Base-by-base conservation (phyloP, 2,888 invertebrate species). In the Unio pictorum region DNA sequence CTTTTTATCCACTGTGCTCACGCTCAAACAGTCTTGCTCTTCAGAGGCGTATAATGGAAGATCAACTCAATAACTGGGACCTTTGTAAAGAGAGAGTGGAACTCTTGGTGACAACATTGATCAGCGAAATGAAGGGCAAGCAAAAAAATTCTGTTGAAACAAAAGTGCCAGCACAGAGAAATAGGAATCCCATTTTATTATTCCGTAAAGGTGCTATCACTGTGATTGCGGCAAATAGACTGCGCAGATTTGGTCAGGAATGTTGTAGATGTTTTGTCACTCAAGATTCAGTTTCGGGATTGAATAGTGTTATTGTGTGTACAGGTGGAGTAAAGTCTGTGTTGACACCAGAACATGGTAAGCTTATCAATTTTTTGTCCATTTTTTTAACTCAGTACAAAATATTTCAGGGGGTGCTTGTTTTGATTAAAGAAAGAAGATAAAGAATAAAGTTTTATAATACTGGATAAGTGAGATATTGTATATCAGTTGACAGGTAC, bases 151-250 rank as follows among this genome's bases (percentile, higher is more conserved):
- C 70, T n/a, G 68, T 60, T 28, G 59, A 65, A 0, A 63, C 58
- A 18, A 66, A 73, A 55, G 59, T 3, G 15, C 11, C 54, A 45
- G 17, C 55, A 18, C 81, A 78, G 59, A 71, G 78, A 54, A 82
- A 72, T 57, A 72, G 79, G 55, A 82, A 72, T 57, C 85, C 86
- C 45, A 54, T 85, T 23, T 72, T 89, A 61, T 72, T 79, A 54
- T 88, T 89, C 74, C 79, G 89, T 26, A 75, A 76, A 7, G 87
- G 82, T 55, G 88, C 77, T 26, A 79, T 89, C 17, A 81, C 85
- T 54, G 84, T 89, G 17, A 73, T 89, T 55, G 89, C 89, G 17
- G 87, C 88, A 28, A 86, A 88, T 69, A 73, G 89, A 58, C 74
- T 89, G 28, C 70, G 70, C 6, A 73, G 79, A 55, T 71, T 86